These are phyloP conservation scores for Ailuropoda melanoleuca DNA, from an alignment of 2,113 vertebrate genomes.

Conservation along the genomic window DNA sequence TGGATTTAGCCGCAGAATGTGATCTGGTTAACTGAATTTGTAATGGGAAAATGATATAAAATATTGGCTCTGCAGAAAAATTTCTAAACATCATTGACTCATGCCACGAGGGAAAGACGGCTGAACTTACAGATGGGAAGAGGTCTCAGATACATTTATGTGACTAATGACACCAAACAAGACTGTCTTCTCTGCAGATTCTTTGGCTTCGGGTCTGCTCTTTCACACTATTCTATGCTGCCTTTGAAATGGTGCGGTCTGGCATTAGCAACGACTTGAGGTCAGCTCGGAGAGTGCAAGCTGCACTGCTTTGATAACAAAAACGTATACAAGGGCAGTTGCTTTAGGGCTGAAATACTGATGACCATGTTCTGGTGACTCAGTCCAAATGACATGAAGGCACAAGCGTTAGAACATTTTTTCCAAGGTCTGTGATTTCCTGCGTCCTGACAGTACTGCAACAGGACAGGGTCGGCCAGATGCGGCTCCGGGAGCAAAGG, in stretches of 20 bases:
- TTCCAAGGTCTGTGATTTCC: not conserved
- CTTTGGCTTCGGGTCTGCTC: not conserved
- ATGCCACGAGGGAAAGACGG: not conserved
- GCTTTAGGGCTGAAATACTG: not conserved
- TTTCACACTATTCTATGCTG: not conserved
- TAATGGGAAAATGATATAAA: conserved; percentile 11
- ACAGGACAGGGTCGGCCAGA: not conserved
- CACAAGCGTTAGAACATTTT: not conserved
- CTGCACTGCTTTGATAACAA: not conserved
- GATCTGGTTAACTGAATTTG: conserved; percentile 37
- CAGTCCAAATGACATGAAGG: not conserved
- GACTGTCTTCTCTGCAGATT: not conserved
- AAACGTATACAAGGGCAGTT: not conserved
- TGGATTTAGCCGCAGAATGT: not conserved
- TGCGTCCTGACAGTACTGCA: not conserved
- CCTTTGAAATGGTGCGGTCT: not conserved
- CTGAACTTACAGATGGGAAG: not conserved
- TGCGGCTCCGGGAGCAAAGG: not conserved
- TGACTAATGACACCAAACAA: not conserved
- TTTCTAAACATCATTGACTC: not conserved
- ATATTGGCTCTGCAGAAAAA: not conserved
- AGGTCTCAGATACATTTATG: not conserved
- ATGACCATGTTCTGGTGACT: not conserved
- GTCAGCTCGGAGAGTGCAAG: not conserved
- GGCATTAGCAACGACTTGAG: not conserved